Evolutionary conservation across 2,888 invertebrate genomes (phyloP), one percentile per base, ranked within the genome.

Genomic region (Agrotis ipsilon): DNA sequence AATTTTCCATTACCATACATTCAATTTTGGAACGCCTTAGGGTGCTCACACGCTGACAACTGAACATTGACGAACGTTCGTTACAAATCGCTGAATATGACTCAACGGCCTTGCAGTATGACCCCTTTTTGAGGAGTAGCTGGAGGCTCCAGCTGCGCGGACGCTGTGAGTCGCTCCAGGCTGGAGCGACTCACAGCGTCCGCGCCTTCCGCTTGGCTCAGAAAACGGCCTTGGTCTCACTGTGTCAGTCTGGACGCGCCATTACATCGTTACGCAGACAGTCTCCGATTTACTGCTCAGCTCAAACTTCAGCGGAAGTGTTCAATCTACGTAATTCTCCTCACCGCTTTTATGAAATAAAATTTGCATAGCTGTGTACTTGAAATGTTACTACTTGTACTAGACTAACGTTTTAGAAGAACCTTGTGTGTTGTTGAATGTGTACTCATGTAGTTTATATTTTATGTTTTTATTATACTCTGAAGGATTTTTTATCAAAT

Each of bases 321-420:
- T 87, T 85, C 83, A 87, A 87, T 87, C 83, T 85, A 81, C 83
- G 84, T 87, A 84, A 88, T 87, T 88, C 81, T 79, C 82, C 72
- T 75, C 82, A 75, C 79, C 80, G 80, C 81, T 80, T 87, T 87
- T 84, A 81, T 84, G 78, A 84, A 86, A 88, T 87, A 75, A 81
- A 80, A 85, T 87, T 87, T 86, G 72, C 83, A 84, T 84, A 79
- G 67, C 72, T 79, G 81, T 83, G 80, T 84, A 80, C 69, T 74
- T 74, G 54, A 67, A 76, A 58, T 57, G 11, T 64, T 65, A 77
- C 67, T 78, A 57, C 64, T 52, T 76, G 54, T 49, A 65, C 46
- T 14, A 62, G 71, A 65, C 46, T 14, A 62, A 73, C 60, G 46
- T 59, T 63, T 49, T 65, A 19, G 54, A 21, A 27, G n/a, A 69